Evolutionary conservation across 2,888 invertebrate genomes (phyloP).

Genomic region (Troides aeacus): DNA sequence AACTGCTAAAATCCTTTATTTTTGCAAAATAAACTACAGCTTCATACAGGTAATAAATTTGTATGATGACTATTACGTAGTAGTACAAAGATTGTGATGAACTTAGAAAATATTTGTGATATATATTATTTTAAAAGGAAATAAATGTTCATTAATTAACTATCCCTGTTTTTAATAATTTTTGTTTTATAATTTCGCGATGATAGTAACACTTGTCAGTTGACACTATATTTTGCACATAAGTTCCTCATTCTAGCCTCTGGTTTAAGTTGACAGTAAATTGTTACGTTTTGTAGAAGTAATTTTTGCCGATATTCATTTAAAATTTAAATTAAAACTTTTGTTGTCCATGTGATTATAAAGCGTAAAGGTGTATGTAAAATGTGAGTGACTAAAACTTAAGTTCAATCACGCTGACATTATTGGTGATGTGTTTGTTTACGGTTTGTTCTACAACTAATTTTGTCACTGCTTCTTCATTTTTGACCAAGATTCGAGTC

Average conservation of each 20-base stretch:
- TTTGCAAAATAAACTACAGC: too few relatives aligned
- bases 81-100: too few relatives aligned
- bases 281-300: constrained; percentile 24
- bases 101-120: too few relatives aligned
- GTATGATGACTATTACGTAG: too few relatives aligned
- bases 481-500: constrained; percentile 10
- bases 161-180: too few relatives aligned
- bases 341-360: constrained; percentile 8
- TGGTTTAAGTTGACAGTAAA: constrained; percentile 9
- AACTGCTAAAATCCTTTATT: too few relatives aligned
- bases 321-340: constrained; percentile 8
- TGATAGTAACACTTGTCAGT: neutral
- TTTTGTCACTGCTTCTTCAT: constrained; percentile 57
- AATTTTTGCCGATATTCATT: constrained; percentile 13
- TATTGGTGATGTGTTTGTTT: constrained; percentile 60
- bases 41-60: too few relatives aligned
- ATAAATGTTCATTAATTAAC: too few relatives aligned
- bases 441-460: constrained; percentile 60
- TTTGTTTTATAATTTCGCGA: neutral
- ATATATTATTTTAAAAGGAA: too few relatives aligned
- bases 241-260: neutral
- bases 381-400: constrained; percentile 31
- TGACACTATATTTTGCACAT: neutral
- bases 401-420: constrained; percentile 24
- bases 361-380: constrained; percentile 19